Evolutionary conservation across 2,888 invertebrate genomes (phyloP).

Genomic region (Hydriomena furcata): DNA sequence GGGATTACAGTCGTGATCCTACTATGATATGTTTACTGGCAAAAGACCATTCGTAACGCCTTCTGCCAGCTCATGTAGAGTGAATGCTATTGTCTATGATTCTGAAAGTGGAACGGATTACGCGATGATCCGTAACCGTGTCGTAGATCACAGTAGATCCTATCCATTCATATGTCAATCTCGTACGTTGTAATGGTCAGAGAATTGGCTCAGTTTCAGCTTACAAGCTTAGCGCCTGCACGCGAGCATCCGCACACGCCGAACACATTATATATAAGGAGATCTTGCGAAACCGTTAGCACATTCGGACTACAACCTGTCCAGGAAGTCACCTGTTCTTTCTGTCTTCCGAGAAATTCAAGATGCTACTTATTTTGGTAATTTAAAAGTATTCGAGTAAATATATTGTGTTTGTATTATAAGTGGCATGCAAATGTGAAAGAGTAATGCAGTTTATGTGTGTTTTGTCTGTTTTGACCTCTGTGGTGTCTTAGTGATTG

Average conservation of each 20-base stretch:
- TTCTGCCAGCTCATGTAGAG: constrained; percentile 5
- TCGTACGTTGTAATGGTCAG: constrained; percentile 52
- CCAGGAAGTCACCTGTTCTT: constrained; percentile 75
- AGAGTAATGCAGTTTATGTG: constrained; percentile 8
- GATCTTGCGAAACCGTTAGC: constrained; percentile 78
- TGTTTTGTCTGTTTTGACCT: neutral
- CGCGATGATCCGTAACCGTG: constrained; percentile 55
- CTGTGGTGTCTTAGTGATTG: constrained; percentile 23
- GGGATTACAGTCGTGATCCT: no score
- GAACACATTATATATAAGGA: constrained; percentile 74
- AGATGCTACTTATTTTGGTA: constrained; percentile 57
- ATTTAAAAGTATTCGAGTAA: constrained; percentile 10
- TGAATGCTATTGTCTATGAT: constrained; percentile 14
- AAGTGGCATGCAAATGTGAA: constrained; percentile 2
- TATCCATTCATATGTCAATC: constrained; percentile 70
- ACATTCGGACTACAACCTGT: constrained; percentile 74
- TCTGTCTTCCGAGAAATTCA: constrained; percentile 55
- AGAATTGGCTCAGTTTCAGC: constrained; percentile 75
- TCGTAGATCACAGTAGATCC: constrained; percentile 53
- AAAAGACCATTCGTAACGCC: neutral
- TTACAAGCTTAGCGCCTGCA: constrained; percentile 55
- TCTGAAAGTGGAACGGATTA: constrained; percentile 19
- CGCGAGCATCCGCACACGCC: constrained; percentile 55
- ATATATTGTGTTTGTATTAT: neutral
- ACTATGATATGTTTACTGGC: neutral